Evolutionary conservation across 53 echinoderm and acorn worm genomes (phyloP).

Genomic region (Luidia sarsii): DNA sequence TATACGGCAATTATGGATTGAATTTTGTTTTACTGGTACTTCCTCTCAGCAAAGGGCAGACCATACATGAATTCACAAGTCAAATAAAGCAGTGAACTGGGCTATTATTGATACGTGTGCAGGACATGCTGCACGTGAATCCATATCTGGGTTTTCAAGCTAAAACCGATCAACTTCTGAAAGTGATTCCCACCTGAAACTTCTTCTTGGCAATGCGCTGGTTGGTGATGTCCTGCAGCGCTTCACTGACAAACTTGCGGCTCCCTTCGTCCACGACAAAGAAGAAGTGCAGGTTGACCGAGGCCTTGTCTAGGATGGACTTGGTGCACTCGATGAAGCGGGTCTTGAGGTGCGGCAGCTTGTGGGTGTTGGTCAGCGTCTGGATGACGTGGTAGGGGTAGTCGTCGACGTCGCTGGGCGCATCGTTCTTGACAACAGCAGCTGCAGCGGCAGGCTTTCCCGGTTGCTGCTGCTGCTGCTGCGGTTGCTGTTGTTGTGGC

Average conservation of each 20-base stretch:
- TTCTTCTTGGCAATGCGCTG: constrained; percentile 70
- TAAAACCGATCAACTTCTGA: neutral
- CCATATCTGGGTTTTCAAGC: neutral
- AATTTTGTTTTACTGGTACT: too few relatives aligned
- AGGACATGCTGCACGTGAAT: too few relatives aligned
- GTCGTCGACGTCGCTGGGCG: constrained; percentile 23
- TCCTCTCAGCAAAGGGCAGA: too few relatives aligned
- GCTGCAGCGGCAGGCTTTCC: neutral
- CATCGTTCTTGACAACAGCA: neutral
- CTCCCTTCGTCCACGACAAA: constrained; percentile 87
- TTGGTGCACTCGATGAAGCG: constrained; percentile 78
- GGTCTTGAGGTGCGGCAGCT: constrained; percentile 73
- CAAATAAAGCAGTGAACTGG: too few relatives aligned
- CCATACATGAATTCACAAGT: too few relatives aligned
- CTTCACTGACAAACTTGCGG: constrained; percentile 57
- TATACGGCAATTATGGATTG: too few relatives aligned
- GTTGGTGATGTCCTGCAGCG: constrained; percentile 82
- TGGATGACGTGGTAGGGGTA: constrained; percentile 82
- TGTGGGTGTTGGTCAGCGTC: constrained; percentile 82
- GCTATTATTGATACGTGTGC: too few relatives aligned
- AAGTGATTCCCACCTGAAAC: constrained; percentile 92
- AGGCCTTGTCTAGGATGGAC: constrained; percentile 78
- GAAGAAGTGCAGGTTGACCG: constrained; percentile 86
- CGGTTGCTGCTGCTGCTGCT: neutral
- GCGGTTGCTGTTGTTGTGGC: neutral